phyloP scores from a whole-genome alignment of 2,797 vertebrate genomes.

The Buceros bicornis region DNA sequence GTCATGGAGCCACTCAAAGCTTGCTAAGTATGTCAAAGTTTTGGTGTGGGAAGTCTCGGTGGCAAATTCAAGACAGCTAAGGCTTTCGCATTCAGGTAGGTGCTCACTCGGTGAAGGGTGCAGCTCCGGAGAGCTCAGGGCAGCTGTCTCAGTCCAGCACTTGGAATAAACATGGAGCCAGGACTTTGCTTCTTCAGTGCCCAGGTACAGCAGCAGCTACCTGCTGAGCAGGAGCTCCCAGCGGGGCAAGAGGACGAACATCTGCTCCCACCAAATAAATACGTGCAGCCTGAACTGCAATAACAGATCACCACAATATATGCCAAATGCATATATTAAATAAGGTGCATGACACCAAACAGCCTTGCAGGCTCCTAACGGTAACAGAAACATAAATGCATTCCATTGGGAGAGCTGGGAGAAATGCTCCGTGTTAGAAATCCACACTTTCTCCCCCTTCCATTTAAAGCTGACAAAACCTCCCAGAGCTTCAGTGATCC shows the following conservation, averaged over 20 bases:
- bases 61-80: background rate
- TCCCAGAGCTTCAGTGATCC: background rate
- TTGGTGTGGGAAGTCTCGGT: background rate
- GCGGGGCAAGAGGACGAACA: background rate
- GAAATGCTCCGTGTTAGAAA: background rate
- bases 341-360: background rate
- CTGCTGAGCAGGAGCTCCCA: background rate
- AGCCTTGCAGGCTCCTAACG: background rate
- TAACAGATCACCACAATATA: background rate
- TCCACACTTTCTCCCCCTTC: background rate
- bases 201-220: background rate
- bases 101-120: background rate
- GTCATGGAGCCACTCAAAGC: background rate
- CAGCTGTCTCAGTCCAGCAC: background rate
- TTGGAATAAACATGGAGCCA: background rate
- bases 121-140: background rate
- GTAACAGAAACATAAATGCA: background rate
- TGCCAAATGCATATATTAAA: background rate
- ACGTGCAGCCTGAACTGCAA: background rate
- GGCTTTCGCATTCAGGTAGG: background rate
- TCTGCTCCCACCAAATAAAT: background rate
- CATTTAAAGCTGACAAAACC: constrained; percentile 22
- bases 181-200: background rate
- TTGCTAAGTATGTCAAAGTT: background rate
- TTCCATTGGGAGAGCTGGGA: background rate